These are phyloP conservation scores for Nemoura dubitans DNA, from an alignment of 2,888 invertebrate genomes.

Conservation along the genomic window DNA sequence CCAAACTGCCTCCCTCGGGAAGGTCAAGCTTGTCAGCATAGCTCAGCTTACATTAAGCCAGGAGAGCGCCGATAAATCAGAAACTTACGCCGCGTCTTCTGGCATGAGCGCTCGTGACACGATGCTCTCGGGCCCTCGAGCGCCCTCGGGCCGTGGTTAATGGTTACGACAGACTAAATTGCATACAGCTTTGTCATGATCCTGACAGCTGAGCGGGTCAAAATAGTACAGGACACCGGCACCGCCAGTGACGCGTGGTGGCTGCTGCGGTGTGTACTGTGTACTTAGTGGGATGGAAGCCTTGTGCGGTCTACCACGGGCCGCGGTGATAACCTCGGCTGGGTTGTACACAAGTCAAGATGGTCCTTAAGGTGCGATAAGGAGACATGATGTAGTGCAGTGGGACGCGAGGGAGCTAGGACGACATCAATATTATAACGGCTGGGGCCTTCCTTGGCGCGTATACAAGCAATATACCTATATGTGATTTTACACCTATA, in stretches of 20 bases:
- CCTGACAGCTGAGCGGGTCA: not conserved
- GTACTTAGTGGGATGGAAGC: not conserved
- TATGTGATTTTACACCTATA: conserved; percentile 7
- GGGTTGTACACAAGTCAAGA: not conserved
- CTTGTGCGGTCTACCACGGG: not conserved
- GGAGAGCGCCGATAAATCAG: conserved; percentile 30
- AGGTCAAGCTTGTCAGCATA: conserved; percentile 40
- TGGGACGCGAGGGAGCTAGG: not conserved
- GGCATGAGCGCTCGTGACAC: not conserved
- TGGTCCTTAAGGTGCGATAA: conserved; percentile 7
- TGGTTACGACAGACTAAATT: not conserved
- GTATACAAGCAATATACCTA: not conserved
- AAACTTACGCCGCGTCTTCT: not conserved
- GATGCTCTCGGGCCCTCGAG: not conserved
- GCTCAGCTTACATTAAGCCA: conserved; percentile 34
- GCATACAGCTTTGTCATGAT: conserved; percentile 7
- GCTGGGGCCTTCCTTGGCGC: not conserved
- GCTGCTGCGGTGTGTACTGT: not conserved
- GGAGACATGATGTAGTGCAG: conserved; percentile 7
- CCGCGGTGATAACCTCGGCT: not conserved
- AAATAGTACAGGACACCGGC: not conserved
- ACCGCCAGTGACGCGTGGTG: not conserved
- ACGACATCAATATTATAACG: conserved; percentile 7
- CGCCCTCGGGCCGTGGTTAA: not conserved
- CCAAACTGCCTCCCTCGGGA: conserved; percentile 18